Evolutionary conservation across 1,140 invertebrate genomes (phyloP), one percentile per base, ranked within the genome.

Genomic region (Lordiphosa clarofinis): DNA sequence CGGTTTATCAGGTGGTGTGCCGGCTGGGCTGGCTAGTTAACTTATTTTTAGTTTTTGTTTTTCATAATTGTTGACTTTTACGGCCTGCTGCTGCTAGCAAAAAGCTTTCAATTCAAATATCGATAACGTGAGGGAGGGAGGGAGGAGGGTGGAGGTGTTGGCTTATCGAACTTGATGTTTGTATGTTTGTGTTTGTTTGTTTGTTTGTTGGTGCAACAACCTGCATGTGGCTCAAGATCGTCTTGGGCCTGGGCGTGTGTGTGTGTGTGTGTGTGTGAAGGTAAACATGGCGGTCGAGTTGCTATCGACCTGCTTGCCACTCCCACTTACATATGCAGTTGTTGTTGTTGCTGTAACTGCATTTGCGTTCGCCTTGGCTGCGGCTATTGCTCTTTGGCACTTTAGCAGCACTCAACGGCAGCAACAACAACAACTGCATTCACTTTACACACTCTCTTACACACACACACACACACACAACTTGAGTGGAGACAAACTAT

Each of bases 191-290:
- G 15, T 15, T 53, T 54, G 59, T 56, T 40, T 49, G 19, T 13
- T 35, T 56, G 57, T 44, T 36, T 43, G 53, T 55, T 69, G 63
- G 82, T 87, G 76, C 84, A 87, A 87, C 82, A 87, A 87, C 82
- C 84, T 87, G 84, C 76, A 87, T 84, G 49, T 87, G 71, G 76
- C 78, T 79, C 82, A 87, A 87, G 82, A 87, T 87, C 82, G 84
- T 68, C 47, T 44, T 44, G 56, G 55, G 36, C 37, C 12, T 37
- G 4, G n/a, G n/a, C n/a, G n/a, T n/a, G n/a, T n/a, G n/a, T 38
- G 24, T 46, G 42, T 36, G 28, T 37, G 46, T 66, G 48, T 60
- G 13, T 60, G 49, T 39, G 49, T 52, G 65, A 69, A 69, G 66
- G 66, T 69, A 69, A 69, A 68, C 65, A 69, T 69, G 66, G 66